Evolutionary conservation across 2,888 invertebrate genomes (phyloP).

Genomic region (Philereme transversata): DNA sequence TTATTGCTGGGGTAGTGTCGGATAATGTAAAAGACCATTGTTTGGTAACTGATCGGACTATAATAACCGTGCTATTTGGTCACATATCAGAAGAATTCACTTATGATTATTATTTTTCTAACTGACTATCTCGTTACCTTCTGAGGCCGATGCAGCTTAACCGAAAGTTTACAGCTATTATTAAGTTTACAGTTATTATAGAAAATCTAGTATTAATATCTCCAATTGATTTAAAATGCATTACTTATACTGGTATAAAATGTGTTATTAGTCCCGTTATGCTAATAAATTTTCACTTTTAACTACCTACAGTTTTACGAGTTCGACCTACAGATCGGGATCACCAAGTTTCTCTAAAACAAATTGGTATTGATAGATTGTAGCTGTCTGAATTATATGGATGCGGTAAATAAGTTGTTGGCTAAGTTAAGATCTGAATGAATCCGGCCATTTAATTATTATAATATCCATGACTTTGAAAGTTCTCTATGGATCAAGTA

Average conservation of each 20-base stretch:
- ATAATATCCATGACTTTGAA: background rate
- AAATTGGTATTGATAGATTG: conserved; percentile 16
- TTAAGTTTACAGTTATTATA: too few relatives aligned
- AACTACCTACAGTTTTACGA: conserved; percentile 11
- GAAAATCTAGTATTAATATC: too few relatives aligned
- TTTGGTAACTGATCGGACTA: too few relatives aligned
- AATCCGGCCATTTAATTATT: background rate
- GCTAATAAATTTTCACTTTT: conserved; percentile 19
- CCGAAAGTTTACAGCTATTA: background rate
- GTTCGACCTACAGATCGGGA: conserved; percentile 10
- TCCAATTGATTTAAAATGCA: too few relatives aligned
- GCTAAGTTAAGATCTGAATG: background rate
- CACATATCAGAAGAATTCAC: too few relatives aligned
- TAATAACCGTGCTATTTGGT: too few relatives aligned
- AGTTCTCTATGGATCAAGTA: background rate
- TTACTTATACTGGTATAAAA: too few relatives aligned
- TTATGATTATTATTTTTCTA: too few relatives aligned
- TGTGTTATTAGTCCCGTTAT: conserved; percentile 6
- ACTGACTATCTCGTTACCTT: too few relatives aligned
- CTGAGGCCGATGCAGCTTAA: too few relatives aligned
- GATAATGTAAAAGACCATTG: background rate
- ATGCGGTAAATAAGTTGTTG: conserved; percentile 4
- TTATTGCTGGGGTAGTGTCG: conserved; percentile 1
- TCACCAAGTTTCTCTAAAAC: conserved; percentile 17
- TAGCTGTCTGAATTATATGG: conserved; percentile 5